A percentile compares a stretch with the other conserved stretches of the same genome.
Evolutionary conservation across 30 jellyfish, hydroid and myxozoan genomes (phyloP).

Genomic region (Cassiopea andromeda): DNA sequence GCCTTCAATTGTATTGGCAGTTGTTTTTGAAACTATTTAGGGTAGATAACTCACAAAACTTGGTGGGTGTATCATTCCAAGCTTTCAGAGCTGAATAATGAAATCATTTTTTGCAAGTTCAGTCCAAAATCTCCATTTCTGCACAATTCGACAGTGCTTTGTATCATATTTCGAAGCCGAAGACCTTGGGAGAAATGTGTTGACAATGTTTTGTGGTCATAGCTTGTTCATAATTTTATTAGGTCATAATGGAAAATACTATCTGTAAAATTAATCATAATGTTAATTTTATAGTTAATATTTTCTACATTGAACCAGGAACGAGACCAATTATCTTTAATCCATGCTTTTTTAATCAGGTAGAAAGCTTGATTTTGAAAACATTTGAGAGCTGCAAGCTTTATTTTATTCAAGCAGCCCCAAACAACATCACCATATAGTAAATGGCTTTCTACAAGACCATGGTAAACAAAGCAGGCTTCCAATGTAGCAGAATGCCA

Average conservation of each 20-base stretch:
- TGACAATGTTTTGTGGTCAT: conserved; percentile 3
- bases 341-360: neutral
- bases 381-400: neutral
- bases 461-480: neutral
- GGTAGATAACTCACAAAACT: too few species aligned
- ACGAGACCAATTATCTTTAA: conserved; percentile 23
- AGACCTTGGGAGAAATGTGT: neutral
- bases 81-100: too few species aligned
- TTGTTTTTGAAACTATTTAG: too few species aligned
- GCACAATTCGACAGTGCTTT: neutral
- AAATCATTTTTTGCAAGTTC: too few species aligned
- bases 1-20: too few species aligned
- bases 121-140: too few species aligned
- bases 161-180: neutral
- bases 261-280: neutral
- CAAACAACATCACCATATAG: conserved; percentile 24
- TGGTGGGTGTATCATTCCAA: too few species aligned
- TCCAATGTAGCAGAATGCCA: neutral
- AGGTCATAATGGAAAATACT: neutral
- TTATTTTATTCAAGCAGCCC: conserved; percentile 11
- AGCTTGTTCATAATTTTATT: conserved; percentile 10
- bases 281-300: neutral
- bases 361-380: conserved; percentile 18
- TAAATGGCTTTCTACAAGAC: conserved; percentile 16
- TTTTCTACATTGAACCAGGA: conserved; percentile 23